A percentile compares a stretch with the other conserved stretches of the same genome.
Conservation (phyloP, 2,113 vertebrate species). For the Antigone vipio region DNA sequence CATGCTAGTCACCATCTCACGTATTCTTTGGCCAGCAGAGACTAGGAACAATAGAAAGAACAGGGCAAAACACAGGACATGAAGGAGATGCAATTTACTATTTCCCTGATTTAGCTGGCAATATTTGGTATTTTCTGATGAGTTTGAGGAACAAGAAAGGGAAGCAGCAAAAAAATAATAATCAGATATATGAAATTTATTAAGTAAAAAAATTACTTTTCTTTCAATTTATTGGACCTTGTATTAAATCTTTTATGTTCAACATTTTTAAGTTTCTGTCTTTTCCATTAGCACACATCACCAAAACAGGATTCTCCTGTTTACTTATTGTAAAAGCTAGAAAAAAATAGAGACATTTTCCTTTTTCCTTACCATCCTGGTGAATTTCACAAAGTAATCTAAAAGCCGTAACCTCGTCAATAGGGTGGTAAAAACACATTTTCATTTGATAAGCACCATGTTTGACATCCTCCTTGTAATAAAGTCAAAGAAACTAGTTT, state of each 20-base stretch:
- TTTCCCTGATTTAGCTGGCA: not conserved
- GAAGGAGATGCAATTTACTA: not conserved
- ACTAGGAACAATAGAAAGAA: not conserved
- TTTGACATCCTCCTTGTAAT: not conserved
- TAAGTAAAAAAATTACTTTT: not conserved
- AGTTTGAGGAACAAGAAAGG: not conserved
- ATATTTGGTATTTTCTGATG: not conserved
- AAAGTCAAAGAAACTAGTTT: not conserved
- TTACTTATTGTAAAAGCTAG: not conserved
- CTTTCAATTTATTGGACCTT: not conserved
- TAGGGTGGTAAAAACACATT: not conserved
- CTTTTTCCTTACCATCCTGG: not conserved
- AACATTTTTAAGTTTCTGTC: not conserved
- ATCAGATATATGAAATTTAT: not conserved
- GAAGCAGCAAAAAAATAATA: not conserved
- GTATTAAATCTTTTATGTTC: not conserved
- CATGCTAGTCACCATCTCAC: not conserved
- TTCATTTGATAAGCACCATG: not conserved
- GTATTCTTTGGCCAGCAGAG: not conserved
- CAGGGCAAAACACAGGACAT: not conserved
- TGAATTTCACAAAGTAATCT: not conserved
- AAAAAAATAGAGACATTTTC: not conserved
- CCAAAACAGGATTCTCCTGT: not conserved
- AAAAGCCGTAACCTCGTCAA: rapidly evolving
- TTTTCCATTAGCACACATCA: not conserved